phyloP scores from a whole-genome alignment of 92 coral and sea anemone species.

The Bergia sp. region DNA sequence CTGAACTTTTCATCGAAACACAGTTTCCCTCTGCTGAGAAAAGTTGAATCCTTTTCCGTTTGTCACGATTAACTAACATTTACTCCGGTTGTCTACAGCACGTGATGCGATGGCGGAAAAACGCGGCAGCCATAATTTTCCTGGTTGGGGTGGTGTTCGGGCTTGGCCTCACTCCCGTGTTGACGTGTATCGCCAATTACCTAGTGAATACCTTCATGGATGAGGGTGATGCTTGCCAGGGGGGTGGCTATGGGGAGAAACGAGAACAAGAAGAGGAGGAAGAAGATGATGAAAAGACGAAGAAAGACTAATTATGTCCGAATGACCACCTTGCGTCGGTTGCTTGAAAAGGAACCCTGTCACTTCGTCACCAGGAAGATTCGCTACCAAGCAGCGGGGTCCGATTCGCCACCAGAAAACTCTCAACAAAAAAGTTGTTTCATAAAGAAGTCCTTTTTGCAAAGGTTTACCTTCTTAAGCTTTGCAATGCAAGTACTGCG shows the following conservation, averaged over 20 bases:
- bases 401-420: no score
- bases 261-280: constrained; percentile 49
- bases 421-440: neutral
- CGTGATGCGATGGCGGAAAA: constrained; percentile 77
- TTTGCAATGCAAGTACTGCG: no score
- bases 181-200: constrained; percentile 64
- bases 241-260: constrained; percentile 8
- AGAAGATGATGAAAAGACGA: constrained; percentile 57
- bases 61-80: neutral
- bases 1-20: no score
- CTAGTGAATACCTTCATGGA: constrained; percentile 65
- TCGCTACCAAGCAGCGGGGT: no score
- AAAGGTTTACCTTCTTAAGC: no score
- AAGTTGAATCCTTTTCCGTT: no score
- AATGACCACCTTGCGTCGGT: neutral
- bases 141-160: constrained; percentile 84
- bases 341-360: neutral
- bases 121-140: constrained; percentile 80
- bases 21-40: no score
- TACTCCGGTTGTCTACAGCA: constrained; percentile 62
- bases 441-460: neutral
- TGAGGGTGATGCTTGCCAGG: constrained; percentile 45
- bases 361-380: no score
- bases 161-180: constrained; percentile 68
- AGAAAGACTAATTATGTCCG: constrained; percentile 24